Evolutionary conservation across 2,888 invertebrate genomes (phyloP), one percentile per base, ranked within the genome.

Genomic region (Nymphalis polychloros): DNA sequence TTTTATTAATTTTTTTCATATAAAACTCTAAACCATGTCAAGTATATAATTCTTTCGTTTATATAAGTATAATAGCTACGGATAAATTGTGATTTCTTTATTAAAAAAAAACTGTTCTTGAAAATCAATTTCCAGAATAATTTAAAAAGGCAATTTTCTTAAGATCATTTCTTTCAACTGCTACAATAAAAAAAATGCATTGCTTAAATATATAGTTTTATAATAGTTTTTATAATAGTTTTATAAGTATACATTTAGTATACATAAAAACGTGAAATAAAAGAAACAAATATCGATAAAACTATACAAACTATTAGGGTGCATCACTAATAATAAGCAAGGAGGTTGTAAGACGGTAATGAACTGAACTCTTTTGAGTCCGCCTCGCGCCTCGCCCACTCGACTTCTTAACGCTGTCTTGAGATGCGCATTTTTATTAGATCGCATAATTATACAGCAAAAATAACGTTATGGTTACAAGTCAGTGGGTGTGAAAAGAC

Each of bases 311-410:
- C 35, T 59, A 61, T 35, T 55, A 50, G 7, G 7, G 35, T 27
- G 72, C 78, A 71, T 73, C 78, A 73, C 79, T 78, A 77, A 67
- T 78, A 77, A 67, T 60, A 60, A 17, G 67, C 63, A 75, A 77
- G 75, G 67, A 82, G 79, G 77, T 81, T 77, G 85, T 84, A 89
- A 88, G 89, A 88, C 90, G 84, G 84, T 92, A 90, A 91, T 90
- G 90, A 90, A 87, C 85, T 87, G 85, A 81, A 85, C 82, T 83
- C 86, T 89, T 65, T 88, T 86, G 86, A 88, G 78, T 78, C 75
- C 76, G 75, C 77, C 75, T 80, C 81, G 70, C 76, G 73, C 77
- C 73, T 78, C 77, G 61, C 67, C 74, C 69, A 68, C 76, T 74
- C 72, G 71, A 73, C 75, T 73, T 76, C 76, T 75, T 73, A 73